These are phyloP conservation scores for Leucophenga montana DNA, from an alignment of 2,888 invertebrate species.

Conservation along the genomic window DNA sequence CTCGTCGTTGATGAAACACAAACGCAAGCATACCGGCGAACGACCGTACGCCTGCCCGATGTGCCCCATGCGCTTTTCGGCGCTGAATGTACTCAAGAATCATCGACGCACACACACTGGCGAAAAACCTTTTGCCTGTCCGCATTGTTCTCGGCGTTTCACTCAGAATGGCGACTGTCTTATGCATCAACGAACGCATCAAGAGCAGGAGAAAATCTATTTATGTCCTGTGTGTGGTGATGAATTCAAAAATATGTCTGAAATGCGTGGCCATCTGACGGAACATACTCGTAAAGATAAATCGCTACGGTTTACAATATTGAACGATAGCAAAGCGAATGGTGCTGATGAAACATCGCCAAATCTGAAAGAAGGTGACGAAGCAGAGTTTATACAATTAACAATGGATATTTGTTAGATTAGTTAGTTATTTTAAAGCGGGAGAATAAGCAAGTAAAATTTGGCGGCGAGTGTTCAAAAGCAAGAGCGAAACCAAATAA, in stretches of 20 bases:
- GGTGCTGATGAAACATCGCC: conserved; percentile 21
- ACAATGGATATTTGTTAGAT: conserved; percentile 39
- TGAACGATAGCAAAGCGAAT: conserved; percentile 49
- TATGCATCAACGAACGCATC: conserved; percentile 76
- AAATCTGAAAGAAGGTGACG: conserved; percentile 10
- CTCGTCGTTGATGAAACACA: conserved; percentile 76
- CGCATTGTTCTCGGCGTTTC: conserved; percentile 76
- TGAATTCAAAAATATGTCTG: conserved; percentile 75
- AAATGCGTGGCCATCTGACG: conserved; percentile 75
- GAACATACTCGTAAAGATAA: conserved; percentile 69
- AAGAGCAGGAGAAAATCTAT: conserved; percentile 54
- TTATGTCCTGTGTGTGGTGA: conserved; percentile 58
- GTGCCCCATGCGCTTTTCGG: conserved; percentile 76
- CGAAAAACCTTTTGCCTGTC: conserved; percentile 76
- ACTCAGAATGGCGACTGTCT: conserved; percentile 77
- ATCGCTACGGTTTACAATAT: conserved; percentile 50
- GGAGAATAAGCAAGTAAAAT: too few species aligned
- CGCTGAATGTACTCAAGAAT: conserved; percentile 77
- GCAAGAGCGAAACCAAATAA: too few species aligned
- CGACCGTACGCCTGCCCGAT: conserved; percentile 77
- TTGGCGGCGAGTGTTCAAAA: too few species aligned
- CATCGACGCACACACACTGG: conserved; percentile 77
- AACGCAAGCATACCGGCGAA: conserved; percentile 77
- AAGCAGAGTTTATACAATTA: conserved; percentile 42
- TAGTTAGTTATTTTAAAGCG: not conserved